phyloP scores from a whole-genome alignment of 2,888 invertebrate genomes.

The Nysson spinosus region DNA sequence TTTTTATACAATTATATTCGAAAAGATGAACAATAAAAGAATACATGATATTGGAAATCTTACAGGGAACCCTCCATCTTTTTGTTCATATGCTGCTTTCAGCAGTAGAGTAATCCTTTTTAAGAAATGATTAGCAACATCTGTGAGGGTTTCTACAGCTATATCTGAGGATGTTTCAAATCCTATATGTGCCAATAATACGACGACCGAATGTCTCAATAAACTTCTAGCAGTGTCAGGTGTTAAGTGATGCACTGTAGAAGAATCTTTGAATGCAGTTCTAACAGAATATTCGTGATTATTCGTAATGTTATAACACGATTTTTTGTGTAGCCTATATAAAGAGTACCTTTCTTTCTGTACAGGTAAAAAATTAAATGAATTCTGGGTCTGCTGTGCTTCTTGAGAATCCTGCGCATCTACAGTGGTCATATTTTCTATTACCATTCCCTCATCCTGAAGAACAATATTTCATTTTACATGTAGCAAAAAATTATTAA shows the following conservation, averaged over 20 bases:
- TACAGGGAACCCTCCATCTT: slow-evolving; percentile 79
- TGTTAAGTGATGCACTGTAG: slow-evolving; percentile 61
- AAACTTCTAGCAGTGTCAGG: slow-evolving; percentile 69
- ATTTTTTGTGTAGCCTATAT: not conserved
- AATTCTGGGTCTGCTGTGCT: slow-evolving; percentile 39
- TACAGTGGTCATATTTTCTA: slow-evolving; percentile 64
- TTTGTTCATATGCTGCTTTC: slow-evolving; percentile 79
- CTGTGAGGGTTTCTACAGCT: slow-evolving; percentile 78
- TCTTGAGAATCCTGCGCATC: slow-evolving; percentile 43
- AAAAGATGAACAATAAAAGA: too few relatives aligned
- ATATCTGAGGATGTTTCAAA: slow-evolving; percentile 79
- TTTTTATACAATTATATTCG: not conserved
- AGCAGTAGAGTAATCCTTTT: slow-evolving; percentile 78
- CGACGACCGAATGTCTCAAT: slow-evolving; percentile 78
- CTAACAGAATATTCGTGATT: slow-evolving; percentile 46
- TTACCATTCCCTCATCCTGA: slow-evolving; percentile 70
- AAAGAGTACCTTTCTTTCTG: slow-evolving; percentile 38
- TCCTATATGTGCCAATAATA: slow-evolving; percentile 79
- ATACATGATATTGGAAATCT: slow-evolving; percentile 53
- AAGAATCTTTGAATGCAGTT: slow-evolving; percentile 55
- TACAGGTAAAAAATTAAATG: slow-evolving; percentile 49
- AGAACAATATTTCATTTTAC: too few relatives aligned
- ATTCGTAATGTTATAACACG: not conserved
- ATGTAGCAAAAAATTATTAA: too few relatives aligned
- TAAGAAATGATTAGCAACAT: slow-evolving; percentile 78